Evolutionary conservation across 2,888 invertebrate genomes (phyloP).

Genomic region (Ceraclea dissimilis): DNA sequence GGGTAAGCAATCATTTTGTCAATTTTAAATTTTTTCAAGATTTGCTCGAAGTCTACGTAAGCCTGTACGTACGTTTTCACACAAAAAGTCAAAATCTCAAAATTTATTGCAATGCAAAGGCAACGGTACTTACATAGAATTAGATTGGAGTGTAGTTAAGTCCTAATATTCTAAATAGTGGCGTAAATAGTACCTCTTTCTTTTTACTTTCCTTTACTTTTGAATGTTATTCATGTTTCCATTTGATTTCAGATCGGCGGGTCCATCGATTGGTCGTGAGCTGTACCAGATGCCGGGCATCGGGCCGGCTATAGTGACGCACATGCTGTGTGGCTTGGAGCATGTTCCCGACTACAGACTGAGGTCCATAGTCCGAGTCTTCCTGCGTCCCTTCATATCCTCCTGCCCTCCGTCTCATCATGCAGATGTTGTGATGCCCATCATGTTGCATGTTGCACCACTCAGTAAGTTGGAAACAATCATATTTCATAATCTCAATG

Average conservation of each 20-base stretch:
- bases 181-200: background rate
- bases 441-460: conserved; percentile 70
- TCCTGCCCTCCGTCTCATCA: conserved; percentile 80
- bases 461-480: conserved; percentile 59
- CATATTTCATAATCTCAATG: too few species aligned
- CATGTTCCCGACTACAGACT: conserved; percentile 79
- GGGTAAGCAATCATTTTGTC: conserved; percentile 35
- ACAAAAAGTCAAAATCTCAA: too few species aligned
- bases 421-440: conserved; percentile 66
- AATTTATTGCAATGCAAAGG: too few species aligned
- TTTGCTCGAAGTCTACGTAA: too few species aligned
- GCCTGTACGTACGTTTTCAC: too few species aligned
- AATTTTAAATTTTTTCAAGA: too few species aligned
- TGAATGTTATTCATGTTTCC: too few species aligned
- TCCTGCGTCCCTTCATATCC: conserved; percentile 78
- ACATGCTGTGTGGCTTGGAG: conserved; percentile 62
- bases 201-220: too few species aligned
- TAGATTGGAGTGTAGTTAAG: background rate
- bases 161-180: background rate
- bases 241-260: conserved; percentile 58
- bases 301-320: conserved; percentile 63
- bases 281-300: conserved; percentile 73
- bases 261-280: conserved; percentile 75
- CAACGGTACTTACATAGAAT: too few species aligned
- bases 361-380: conserved; percentile 73